phyloP scores from a whole-genome alignment of 1,140 invertebrate species.

The Calliopsis andreniformis region DNA sequence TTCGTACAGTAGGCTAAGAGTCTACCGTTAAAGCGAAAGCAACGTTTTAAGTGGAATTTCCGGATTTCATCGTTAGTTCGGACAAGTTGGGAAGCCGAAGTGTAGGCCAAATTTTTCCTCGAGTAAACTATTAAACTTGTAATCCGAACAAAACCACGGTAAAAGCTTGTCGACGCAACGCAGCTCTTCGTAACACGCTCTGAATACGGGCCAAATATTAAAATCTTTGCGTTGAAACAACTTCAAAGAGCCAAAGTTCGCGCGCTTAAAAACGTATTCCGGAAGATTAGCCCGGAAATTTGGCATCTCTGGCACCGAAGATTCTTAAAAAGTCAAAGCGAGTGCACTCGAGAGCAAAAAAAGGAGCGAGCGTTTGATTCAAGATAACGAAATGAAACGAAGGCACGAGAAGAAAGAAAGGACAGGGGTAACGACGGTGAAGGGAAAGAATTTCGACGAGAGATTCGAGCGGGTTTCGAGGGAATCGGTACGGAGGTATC shows the following conservation, averaged over 20 bases:
- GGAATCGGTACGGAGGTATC: conserved; percentile 39
- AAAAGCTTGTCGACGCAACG: not conserved
- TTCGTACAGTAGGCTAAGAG: too few species aligned
- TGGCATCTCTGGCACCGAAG: not conserved
- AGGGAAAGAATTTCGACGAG: conserved; percentile 14
- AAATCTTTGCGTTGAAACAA: conserved; percentile 11
- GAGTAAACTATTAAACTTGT: conserved; percentile 17
- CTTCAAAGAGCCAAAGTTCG: not conserved
- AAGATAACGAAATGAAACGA: conserved; percentile 34
- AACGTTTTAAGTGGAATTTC: conserved; percentile 10
- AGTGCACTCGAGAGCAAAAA: not conserved
- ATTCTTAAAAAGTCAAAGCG: conserved; percentile 6
- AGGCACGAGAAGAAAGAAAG: not conserved
- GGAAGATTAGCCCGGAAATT: conserved; percentile 8
- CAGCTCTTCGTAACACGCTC: conserved; percentile 2
- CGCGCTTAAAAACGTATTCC: conserved; percentile 3
- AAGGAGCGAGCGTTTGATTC: conserved; percentile 26
- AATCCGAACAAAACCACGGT: conserved; percentile 16
- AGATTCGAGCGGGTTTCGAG: conserved; percentile 3
- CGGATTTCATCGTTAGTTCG: not conserved
- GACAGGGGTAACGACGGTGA: not conserved
- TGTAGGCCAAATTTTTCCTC: conserved; percentile 33
- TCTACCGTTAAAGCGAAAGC: not conserved
- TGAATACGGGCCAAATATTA: conserved; percentile 40
- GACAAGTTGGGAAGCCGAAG: not conserved